Evolutionary conservation across 1,140 invertebrate genomes (phyloP), one percentile per base, ranked within the genome.

Genomic region (Phenacoccus solenopsis): DNA sequence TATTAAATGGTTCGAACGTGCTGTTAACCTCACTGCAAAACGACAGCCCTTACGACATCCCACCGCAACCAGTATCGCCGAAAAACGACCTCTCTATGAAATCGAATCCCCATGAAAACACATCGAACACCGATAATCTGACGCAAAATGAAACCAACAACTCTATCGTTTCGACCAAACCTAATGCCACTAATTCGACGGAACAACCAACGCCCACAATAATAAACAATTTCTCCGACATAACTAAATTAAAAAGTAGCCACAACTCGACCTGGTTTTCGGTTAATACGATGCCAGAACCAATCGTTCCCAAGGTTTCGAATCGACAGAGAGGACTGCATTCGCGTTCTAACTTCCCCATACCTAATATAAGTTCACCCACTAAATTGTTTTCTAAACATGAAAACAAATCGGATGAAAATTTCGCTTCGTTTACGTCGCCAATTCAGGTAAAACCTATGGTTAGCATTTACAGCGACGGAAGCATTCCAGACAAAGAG

Each of bases 241-340:
- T 49, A 49, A 49, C 38, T 10, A 49, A 49, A 49, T 49, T 49
- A 49, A 49, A 49, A n/a, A 61, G 49, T 56, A 16, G 28, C 16
- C 24, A 30, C 1, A 38, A 28, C 64, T 57, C 67, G 1, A n/a
- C 57, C n/a, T 13, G 12, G 24, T 38, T 57, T 21, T 61, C 68
- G 13, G 59, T 69, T 30, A 71, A 59, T 28, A 69, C 68, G 5
- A 49, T 30, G 28, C 16, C 35, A 30, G 35, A 69, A 30, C 25
- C 10, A 22, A 38, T 28, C 12, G 35, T 61, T 35, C 25, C 32
- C 10, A 69, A 24, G 21, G 22, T 64, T 16, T 24, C 22, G 9
- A 10, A 24, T 27, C 12, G 25, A 10, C 22, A 20, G 25, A 20
- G 20, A 22, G 59, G 25, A 13, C 13, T 64, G 22, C 21, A 22